Evolutionary conservation across 2,113 vertebrate genomes (phyloP).

Genomic region (Poicephalus meyeri): DNA sequence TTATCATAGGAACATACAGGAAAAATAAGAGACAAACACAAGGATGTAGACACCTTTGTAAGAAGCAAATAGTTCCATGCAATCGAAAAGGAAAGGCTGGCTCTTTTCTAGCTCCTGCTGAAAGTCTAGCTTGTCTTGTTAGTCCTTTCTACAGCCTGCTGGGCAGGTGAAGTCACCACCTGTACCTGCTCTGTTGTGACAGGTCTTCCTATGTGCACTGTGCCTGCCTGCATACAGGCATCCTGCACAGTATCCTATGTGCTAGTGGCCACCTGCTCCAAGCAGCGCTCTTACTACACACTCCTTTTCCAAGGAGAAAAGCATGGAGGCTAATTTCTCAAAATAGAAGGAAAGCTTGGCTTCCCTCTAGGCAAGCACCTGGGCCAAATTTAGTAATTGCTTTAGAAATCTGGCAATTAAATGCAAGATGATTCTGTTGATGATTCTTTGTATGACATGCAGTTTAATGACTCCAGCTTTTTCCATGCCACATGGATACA

Average conservation of each 20-base stretch:
- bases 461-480: conserved; percentile 9
- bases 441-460: background rate
- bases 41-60: background rate
- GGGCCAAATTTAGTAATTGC: conserved; percentile 20
- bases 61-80: background rate
- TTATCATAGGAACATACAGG: background rate
- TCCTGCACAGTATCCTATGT: fast-evolving
- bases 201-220: fast-evolving
- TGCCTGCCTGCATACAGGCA: background rate
- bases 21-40: background rate
- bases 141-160: background rate
- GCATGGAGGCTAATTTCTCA: background rate
- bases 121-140: background rate
- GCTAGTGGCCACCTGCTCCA: background rate
- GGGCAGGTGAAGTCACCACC: background rate
- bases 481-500: background rate
- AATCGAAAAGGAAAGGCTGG: background rate
- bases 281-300: background rate
- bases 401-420: conserved; percentile 43
- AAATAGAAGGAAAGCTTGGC: background rate
- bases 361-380: background rate
- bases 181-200: background rate
- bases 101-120: background rate
- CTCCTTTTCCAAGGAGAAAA: background rate
- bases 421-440: conserved; percentile 2